Evolutionary conservation across 2,888 invertebrate genomes (phyloP).

Genomic region (Acanthosepion pharaonis): DNA sequence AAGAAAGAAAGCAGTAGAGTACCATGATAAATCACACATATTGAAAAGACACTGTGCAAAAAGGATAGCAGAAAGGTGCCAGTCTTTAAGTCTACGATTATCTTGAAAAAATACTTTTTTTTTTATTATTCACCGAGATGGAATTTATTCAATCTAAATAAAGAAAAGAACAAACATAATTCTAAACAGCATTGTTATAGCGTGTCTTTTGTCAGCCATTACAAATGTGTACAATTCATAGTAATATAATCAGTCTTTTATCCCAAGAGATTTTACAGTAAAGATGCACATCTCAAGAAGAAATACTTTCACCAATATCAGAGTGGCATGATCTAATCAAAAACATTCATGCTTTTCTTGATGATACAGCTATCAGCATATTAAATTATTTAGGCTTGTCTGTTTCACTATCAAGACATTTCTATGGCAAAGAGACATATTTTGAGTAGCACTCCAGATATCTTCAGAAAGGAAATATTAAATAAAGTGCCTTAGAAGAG

Average conservation of each 20-base stretch:
- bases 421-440: too few species aligned
- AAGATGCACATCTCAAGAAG: neutral
- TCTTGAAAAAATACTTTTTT: too few species aligned
- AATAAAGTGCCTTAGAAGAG: too few species aligned
- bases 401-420: neutral
- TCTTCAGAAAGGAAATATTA: too few species aligned
- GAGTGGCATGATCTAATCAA: conserved; percentile 13
- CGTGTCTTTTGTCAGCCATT: neutral
- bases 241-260: conserved; percentile 5
- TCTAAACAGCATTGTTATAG: neutral
- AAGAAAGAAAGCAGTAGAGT: too few species aligned
- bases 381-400: neutral
- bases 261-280: neutral
- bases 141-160: too few species aligned
- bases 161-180: neutral
- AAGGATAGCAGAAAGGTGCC: too few species aligned
- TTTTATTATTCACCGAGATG: too few species aligned
- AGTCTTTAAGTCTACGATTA: too few species aligned
- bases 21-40: too few species aligned
- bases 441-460: too few species aligned
- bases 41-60: too few species aligned
- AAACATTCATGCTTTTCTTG: neutral
- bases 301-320: conserved; percentile 33
- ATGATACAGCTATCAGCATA: neutral
- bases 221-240: neutral